Conservation (phyloP, 1,140 invertebrate genomes). For the Harlomillsia oculata region DNA sequence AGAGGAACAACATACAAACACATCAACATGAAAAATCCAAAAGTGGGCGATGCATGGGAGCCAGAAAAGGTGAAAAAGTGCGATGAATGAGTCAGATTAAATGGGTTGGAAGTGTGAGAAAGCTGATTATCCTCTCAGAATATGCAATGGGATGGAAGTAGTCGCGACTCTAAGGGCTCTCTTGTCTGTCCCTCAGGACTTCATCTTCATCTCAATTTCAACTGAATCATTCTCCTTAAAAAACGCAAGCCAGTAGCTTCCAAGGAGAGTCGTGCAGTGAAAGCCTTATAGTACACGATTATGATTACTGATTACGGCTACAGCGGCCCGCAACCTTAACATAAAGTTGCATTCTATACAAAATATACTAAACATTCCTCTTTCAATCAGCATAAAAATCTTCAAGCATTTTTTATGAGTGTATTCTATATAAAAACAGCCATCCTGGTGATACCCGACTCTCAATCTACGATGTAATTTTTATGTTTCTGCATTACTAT, state of each 20-base stretch:
- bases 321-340: not conserved
- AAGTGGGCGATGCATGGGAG: slow-evolving; percentile 4
- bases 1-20: no score
- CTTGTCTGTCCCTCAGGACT: not conserved
- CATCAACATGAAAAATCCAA: no score
- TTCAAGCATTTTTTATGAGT: not conserved
- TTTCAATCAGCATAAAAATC: not conserved
- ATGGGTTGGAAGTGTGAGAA: slow-evolving; percentile 25
- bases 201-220: not conserved
- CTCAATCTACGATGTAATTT: no score
- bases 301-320: not conserved
- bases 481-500: not conserved
- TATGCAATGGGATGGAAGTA: slow-evolving; percentile 20
- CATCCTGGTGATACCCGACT: no score
- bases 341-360: not conserved
- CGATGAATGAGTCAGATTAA: slow-evolving; percentile 29
- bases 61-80: slow-evolving; percentile 8
- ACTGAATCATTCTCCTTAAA: no score
- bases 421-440: not conserved
- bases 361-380: not conserved
- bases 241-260: slow-evolving; percentile 1
- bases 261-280: not conserved
- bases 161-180: not conserved
- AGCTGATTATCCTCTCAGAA: slow-evolving; percentile 24
- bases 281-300: not conserved